Evolutionary conservation across 1,140 invertebrate genomes (phyloP), one percentile per base, ranked within the genome.

Genomic region (Drosophila athabasca): DNA sequence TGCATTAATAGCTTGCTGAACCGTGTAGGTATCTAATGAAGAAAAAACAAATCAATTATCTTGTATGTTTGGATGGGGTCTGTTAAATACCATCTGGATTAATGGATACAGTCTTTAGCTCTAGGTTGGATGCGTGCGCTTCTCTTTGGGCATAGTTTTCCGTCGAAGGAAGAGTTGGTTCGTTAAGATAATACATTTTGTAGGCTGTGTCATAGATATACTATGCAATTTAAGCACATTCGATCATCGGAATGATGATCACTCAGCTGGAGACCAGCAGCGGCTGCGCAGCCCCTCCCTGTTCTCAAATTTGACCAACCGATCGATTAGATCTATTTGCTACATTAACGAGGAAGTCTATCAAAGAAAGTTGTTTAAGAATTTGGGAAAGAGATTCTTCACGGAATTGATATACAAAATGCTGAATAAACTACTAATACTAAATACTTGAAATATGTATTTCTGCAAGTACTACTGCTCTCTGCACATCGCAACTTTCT

Each of bases 1-100:
- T 2, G 96, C 94, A 93, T 99, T 98, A n/a, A 99, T 97, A 51
- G 97, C 97, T 92, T 98, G 97, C 76, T 97, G 96, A 1, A 98
- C 96, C 35, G 97, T 99, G 90, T 96, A 99, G n/a, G 96, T 97
- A 92, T 98, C 97, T 97, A 50, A 50, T 22, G 52, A 41, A 41
- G 26, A 0, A 24, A 39, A 0, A 26, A 22, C 17, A 49, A 7
- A 45, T 29, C 6, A 48, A 11, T 41, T n/a, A 29, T 29, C 41
- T 26, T 55, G 22, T 11, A 39, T n/a, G 15, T n/a, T 50, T 6
- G 19, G n/a, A 9, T 31, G 61, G 17, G 59, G 29, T 55, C 24
- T 48, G 70, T 54, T 62, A 91, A 75, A 88, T 93, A 96, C 96
- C 96, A 93, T 96, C 96, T 62, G 96, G 96, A 60, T 96, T 95